Percentiles rank a stretch among this genome's conserved stretches.
phyloP scores from a whole-genome alignment of 1,140 invertebrate genomes.

The Eciton burchellii region DNA sequence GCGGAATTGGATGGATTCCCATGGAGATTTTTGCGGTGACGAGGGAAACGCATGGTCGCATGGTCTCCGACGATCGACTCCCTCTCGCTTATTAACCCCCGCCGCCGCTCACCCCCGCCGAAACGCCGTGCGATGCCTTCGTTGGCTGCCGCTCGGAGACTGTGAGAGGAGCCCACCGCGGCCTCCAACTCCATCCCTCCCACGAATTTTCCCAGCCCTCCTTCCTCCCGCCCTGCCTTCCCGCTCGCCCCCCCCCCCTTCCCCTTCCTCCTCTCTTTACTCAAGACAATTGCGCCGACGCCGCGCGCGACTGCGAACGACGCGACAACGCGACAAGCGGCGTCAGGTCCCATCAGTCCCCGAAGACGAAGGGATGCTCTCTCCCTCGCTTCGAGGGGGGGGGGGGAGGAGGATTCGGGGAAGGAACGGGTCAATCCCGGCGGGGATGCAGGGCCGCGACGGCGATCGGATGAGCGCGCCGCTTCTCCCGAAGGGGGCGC shows the following conservation, averaged over 20 bases:
- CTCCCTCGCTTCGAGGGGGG: too few species aligned
- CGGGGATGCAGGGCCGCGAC: conserved; percentile 39
- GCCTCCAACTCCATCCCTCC: conserved; percentile 15
- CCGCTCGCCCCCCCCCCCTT: background rate
- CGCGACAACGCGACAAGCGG: background rate
- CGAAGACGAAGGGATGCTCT: too few species aligned
- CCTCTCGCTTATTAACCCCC: conserved; percentile 14
- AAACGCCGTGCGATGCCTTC: too few species aligned
- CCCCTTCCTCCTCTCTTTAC: background rate
- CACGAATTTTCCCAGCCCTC: background rate
- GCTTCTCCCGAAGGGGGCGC: too few species aligned
- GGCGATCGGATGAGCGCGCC: conserved; percentile 56
- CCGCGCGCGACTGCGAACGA: background rate
- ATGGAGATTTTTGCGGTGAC: conserved; percentile 7
- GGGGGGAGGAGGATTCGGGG: too few species aligned
- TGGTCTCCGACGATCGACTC: too few species aligned
- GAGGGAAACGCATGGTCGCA: background rate
- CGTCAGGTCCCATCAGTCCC: too few species aligned
- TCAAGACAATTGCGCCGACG: conserved; percentile 12
- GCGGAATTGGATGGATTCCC: conserved; percentile 30
- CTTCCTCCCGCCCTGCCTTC: too few species aligned
- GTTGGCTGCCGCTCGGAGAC: background rate
- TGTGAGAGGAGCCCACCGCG: conserved; percentile 3
- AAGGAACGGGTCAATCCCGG: conserved; percentile 8
- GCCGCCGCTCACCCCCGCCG: too few species aligned